A percentile compares a stretch with the other conserved stretches of the same genome.
Conservation (phyloP, 2,113 vertebrate genomes). For the Hydrolagus affinis region DNA sequence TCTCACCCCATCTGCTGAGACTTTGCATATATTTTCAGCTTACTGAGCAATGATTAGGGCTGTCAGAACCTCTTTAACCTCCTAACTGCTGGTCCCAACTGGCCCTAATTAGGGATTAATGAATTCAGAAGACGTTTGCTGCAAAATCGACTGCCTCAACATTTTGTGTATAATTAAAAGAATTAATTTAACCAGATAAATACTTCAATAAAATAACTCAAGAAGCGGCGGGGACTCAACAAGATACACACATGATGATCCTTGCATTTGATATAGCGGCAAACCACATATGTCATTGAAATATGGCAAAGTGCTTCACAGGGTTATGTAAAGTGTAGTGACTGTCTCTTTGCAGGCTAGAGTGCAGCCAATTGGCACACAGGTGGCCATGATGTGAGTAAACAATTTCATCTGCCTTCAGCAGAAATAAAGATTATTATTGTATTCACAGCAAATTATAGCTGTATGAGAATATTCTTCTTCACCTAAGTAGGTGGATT, state of each 20-base stretch:
- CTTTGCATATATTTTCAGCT: conserved; percentile 89
- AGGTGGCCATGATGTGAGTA: too few species aligned
- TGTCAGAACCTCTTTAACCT: conserved; percentile 99
- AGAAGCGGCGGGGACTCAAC: conserved; percentile 8
- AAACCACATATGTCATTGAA: too few species aligned
- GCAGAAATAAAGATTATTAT: not conserved
- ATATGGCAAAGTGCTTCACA: too few species aligned
- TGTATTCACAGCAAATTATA: conserved; percentile 19
- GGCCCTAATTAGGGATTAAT: conserved; percentile 99
- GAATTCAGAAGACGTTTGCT: conserved; percentile 93
- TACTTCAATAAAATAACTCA: conserved; percentile 16
- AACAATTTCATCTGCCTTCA: too few species aligned
- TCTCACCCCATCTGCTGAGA: conserved; percentile 90
- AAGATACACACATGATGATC: conserved; percentile 3
- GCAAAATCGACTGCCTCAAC: conserved; percentile 84
- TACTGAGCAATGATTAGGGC: conserved; percentile 91
- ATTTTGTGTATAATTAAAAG: conserved; percentile 78
- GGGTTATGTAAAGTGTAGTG: too few species aligned
- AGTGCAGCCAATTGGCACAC: too few species aligned
- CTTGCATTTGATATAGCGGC: too few species aligned
- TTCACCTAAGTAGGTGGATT: not conserved
- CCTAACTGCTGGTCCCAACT: conserved; percentile 97
- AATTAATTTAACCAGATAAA: conserved; percentile 25
- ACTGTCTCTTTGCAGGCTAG: too few species aligned
- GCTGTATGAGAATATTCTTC: not conserved